Conservation (phyloP, 1,140 invertebrate species). For the Drosophila santomea region DNA sequence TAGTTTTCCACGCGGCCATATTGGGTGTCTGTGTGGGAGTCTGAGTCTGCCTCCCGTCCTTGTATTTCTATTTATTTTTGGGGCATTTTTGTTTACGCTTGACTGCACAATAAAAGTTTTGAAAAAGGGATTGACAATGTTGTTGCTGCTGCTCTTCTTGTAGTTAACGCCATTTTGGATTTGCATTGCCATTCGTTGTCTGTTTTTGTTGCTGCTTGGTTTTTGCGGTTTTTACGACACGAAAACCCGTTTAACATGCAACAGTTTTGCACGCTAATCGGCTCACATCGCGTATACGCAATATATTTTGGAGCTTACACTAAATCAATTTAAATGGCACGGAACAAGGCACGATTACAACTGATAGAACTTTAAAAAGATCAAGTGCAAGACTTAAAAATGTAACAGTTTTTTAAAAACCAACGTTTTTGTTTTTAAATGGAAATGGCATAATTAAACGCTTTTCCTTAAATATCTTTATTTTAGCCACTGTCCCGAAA, state of each 20-base stretch:
- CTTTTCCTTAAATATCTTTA: not conserved
- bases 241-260: conserved; percentile 44
- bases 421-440: not conserved
- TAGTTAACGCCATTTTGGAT: conserved; percentile 66
- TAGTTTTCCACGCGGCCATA: conserved; percentile 67
- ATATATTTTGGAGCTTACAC: conserved; percentile 25
- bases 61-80: conserved; percentile 66
- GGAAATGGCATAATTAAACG: not conserved
- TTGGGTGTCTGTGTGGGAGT: conserved; percentile 11
- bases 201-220: conserved; percentile 17
- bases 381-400: not conserved
- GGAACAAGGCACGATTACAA: conserved; percentile 1
- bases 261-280: conserved; percentile 53
- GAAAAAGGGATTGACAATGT: conserved; percentile 65
- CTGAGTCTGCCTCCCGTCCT: conserved; percentile 9
- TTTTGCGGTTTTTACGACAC: conserved; percentile 30
- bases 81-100: conserved; percentile 67
- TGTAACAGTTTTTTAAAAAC: not conserved
- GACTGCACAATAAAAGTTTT: conserved; percentile 76
- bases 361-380: not conserved
- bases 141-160: conserved; percentile 21
- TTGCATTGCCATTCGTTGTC: conserved; percentile 36
- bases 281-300: conserved; percentile 47
- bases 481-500: not conserved
- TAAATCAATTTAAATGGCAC: conserved; percentile 29